Percentiles rank a stretch among this genome's conserved stretches.
phyloP scores from a whole-genome alignment of 2,888 invertebrate species.

The Myathropa florea region DNA sequence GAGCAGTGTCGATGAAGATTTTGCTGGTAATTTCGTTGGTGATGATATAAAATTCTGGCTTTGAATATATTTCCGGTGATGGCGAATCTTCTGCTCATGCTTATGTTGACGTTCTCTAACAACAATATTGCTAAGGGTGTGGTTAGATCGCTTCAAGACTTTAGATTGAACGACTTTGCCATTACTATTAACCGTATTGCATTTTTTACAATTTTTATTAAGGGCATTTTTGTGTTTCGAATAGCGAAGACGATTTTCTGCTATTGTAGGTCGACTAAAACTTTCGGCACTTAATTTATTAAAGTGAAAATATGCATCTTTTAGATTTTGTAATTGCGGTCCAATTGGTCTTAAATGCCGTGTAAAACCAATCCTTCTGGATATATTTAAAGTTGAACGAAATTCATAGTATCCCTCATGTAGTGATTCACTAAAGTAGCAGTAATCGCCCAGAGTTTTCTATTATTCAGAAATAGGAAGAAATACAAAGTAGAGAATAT shows the following conservation, averaged over 20 bases:
- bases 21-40: conserved; percentile 76
- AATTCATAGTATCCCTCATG: conserved; percentile 76
- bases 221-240: conserved; percentile 44
- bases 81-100: conserved; percentile 73
- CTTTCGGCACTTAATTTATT: conserved; percentile 74
- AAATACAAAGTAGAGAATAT: neutral
- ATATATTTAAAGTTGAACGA: conserved; percentile 75
- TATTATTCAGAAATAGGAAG: conserved; percentile 60
- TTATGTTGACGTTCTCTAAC: conserved; percentile 73
- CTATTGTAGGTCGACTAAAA: conserved; percentile 45
- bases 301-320: conserved; percentile 76
- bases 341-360: conserved; percentile 76
- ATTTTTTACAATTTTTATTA: conserved; percentile 67
- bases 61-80: conserved; percentile 73
- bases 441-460: conserved; percentile 77
- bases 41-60: conserved; percentile 73
- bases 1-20: conserved; percentile 76
- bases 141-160: conserved; percentile 76
- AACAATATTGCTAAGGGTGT: conserved; percentile 74
- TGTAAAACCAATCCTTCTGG: conserved; percentile 77
- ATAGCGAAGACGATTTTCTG: neutral
- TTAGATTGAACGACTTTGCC: conserved; percentile 65
- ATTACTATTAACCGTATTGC: conserved; percentile 30
- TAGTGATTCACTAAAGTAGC: conserved; percentile 77
- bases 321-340: conserved; percentile 71